Percentiles rank a stretch among this genome's conserved stretches.
phyloP scores from a whole-genome alignment of 2,113 vertebrate species.

The Ailuropoda melanoleuca region DNA sequence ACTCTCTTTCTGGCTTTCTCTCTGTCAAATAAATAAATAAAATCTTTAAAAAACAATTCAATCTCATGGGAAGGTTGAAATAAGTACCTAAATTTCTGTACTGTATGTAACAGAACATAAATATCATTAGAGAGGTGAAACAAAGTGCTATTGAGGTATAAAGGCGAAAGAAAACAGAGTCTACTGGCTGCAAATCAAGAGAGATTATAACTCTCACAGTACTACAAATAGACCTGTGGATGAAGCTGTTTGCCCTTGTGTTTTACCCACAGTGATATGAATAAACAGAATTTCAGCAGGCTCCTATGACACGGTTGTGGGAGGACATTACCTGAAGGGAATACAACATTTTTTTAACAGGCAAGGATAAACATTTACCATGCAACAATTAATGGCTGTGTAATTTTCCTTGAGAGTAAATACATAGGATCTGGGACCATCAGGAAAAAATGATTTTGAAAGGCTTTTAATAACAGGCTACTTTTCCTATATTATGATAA shows the following conservation, averaged over 20 bases:
- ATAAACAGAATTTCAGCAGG: neutral
- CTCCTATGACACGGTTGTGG: neutral
- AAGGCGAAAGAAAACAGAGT: neutral
- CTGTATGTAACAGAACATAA: neutral
- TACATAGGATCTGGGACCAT: neutral
- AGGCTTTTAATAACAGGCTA: neutral
- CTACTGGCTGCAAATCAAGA: neutral
- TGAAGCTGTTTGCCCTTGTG: neutral
- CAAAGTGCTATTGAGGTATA: neutral
- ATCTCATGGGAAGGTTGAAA: neutral
- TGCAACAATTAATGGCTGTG: neutral
- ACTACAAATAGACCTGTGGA: neutral
- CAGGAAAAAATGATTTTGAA: neutral
- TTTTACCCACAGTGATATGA: neutral
- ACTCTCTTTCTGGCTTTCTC: no score
- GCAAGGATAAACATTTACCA: neutral
- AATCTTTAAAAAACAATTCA: neutral
- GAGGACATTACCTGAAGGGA: neutral
- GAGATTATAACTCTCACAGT: neutral
- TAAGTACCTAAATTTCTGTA: neutral
- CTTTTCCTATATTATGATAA: neutral
- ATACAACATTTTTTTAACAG: neutral
- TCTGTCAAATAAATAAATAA: no score
- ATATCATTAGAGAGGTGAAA: neutral
- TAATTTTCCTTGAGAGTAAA: neutral